phyloP scores from a whole-genome alignment of 2,113 vertebrate genomes.

The Gorilla gorilla region DNA sequence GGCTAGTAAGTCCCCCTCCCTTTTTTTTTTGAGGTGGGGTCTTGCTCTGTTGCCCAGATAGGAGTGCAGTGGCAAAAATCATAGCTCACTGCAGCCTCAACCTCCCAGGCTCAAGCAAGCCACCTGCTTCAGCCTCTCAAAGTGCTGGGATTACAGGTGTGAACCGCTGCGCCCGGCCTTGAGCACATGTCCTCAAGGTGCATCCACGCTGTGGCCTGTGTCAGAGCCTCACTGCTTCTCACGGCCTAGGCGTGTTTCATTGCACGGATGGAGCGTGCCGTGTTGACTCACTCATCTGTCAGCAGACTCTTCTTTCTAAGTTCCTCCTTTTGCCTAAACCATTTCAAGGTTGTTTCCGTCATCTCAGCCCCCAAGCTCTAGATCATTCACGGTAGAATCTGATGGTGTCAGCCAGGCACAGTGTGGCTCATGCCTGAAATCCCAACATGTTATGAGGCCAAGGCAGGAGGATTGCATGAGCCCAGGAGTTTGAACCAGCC shows the following conservation, averaged over 20 bases:
- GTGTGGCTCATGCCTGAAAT: too few species aligned
- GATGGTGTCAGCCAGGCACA: fast-evolving
- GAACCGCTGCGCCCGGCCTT: too few species aligned
- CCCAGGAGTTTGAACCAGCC: too few species aligned
- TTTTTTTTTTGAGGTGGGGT: background rate
- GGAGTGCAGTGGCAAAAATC: background rate
- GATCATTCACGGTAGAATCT: background rate
- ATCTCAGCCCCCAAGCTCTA: fast-evolving
- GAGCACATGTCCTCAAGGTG: background rate
- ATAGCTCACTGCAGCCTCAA: background rate
- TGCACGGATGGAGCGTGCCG: fast-evolving
- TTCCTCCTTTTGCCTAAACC: background rate
- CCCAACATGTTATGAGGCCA: too few species aligned
- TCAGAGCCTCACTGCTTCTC: background rate
- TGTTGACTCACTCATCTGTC: fast-evolving
- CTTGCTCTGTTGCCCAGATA: background rate
- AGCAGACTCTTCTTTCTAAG: background rate
- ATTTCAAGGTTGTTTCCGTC: background rate
- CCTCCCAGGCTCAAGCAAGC: background rate
- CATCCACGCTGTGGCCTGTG: fast-evolving
- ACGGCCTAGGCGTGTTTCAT: background rate
- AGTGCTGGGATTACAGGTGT: background rate
- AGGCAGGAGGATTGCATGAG: too few species aligned
- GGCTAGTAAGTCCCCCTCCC: background rate
- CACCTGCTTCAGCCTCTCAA: background rate